Conservation (phyloP, 1,140 invertebrate species). For the Aethina tumida region DNA sequence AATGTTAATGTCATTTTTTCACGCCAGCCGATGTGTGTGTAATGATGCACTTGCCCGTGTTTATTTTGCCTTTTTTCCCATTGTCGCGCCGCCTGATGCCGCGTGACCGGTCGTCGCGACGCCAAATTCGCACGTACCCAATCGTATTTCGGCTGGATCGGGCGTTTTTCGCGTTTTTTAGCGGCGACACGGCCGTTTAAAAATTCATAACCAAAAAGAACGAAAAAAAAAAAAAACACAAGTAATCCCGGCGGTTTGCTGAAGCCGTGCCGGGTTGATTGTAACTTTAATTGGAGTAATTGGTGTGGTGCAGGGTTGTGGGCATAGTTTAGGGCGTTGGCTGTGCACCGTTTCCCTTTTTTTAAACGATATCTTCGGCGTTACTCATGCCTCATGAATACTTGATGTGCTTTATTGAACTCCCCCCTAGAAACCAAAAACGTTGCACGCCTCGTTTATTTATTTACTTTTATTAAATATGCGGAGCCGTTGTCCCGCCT, state of each 20-base stretch:
- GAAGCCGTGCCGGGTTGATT: constrained; percentile 1
- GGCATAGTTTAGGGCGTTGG: constrained; percentile 30
- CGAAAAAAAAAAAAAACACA: constrained; percentile 30
- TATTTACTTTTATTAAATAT: too few species aligned
- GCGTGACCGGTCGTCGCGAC: not conserved
- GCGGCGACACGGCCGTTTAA: constrained; percentile 24
- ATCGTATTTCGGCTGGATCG: constrained; percentile 21
- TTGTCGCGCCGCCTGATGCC: constrained; percentile 9
- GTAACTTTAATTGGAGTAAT: constrained; percentile 2
- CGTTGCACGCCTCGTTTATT: too few species aligned
- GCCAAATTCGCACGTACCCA: too few species aligned
- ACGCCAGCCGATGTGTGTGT: constrained; percentile 21
- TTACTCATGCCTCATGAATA: constrained; percentile 13
- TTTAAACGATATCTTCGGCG: constrained; percentile 19
- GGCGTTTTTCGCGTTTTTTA: constrained; percentile 20
- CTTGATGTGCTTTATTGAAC: constrained; percentile 3
- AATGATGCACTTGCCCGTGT: constrained; percentile 24
- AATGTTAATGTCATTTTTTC: constrained; percentile 34
- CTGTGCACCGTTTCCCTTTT: constrained; percentile 31
- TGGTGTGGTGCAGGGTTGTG: constrained; percentile 9
- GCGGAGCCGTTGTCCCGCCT: too few species aligned
- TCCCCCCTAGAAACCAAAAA: too few species aligned
- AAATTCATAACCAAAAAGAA: constrained; percentile 38
- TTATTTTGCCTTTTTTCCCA: constrained; percentile 17
- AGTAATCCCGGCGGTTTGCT: constrained; percentile 12